Conservation (phyloP, 2,797 vertebrate species). For the Triplophysa bombifrons region DNA sequence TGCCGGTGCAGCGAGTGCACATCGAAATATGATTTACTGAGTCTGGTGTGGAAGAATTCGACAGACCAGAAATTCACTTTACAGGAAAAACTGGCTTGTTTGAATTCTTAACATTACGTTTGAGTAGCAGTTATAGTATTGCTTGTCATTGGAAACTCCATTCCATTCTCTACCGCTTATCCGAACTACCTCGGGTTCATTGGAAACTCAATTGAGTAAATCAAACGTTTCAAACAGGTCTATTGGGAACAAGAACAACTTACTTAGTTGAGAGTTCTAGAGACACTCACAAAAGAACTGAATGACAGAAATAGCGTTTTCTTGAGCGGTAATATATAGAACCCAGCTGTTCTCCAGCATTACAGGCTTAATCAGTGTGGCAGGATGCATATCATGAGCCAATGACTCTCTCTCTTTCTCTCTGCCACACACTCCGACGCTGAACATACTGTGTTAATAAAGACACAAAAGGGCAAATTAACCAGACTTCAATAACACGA, state of each 20-base stretch:
- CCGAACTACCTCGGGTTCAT: too few species aligned
- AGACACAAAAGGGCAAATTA: slow-evolving; percentile 36
- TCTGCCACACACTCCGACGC: background rate
- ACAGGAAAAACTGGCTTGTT: background rate
- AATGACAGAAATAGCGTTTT: slow-evolving; percentile 8
- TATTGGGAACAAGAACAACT: background rate
- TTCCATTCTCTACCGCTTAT: too few species aligned
- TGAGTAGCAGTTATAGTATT: background rate
- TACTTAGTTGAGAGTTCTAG: background rate
- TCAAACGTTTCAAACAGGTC: background rate
- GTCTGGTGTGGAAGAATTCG: background rate
- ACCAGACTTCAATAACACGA: slow-evolving; percentile 23
- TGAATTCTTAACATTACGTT: background rate
- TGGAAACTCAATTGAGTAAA: background rate
- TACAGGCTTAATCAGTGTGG: slow-evolving; percentile 32
- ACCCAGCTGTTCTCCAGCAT: slow-evolving; percentile 24
- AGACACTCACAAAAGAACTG: background rate
- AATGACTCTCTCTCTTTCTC: slow-evolving; percentile 24
- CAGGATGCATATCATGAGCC: background rate
- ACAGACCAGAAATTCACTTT: background rate
- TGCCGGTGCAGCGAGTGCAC: background rate
- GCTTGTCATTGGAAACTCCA: background rate
- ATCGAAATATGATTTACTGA: background rate
- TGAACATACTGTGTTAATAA: slow-evolving; percentile 36
- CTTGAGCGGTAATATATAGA: slow-evolving; percentile 17